Conservation (phyloP, 37 sponge, comb jelly and placozoan genomes). For the Agelas oroides region DNA sequence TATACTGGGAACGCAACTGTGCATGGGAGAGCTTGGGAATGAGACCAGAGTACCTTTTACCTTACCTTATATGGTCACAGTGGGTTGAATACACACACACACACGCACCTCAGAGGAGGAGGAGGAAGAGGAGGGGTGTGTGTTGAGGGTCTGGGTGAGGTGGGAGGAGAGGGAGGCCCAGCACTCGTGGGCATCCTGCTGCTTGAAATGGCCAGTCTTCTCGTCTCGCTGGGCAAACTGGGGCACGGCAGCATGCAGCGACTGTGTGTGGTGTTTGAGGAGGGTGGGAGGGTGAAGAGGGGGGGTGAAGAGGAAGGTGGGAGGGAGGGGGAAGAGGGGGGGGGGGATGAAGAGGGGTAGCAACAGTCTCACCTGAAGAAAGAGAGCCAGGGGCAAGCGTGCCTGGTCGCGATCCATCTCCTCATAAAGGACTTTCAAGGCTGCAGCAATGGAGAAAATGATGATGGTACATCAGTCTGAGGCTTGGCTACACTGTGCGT, state of each 20-base stretch:
- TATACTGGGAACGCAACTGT: too few species aligned
- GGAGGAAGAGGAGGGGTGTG: neutral
- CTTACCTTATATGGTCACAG: too few species aligned
- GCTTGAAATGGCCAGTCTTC: constrained; percentile 76
- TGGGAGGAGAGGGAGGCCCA: constrained; percentile 77
- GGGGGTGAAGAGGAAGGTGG: too few species aligned
- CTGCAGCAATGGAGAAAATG: neutral
- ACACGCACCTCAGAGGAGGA: too few species aligned
- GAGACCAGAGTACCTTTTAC: too few species aligned
- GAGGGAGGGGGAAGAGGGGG: too few species aligned
- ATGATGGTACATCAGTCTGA: constrained; percentile 4
- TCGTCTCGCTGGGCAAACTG: constrained; percentile 90
- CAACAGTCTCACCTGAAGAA: constrained; percentile 36
- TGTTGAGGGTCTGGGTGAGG: constrained; percentile 36
- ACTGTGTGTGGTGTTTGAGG: too few species aligned
- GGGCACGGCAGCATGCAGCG: constrained; percentile 85
- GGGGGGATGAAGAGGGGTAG: too few species aligned
- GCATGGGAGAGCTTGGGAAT: too few species aligned
- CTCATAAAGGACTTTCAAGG: constrained; percentile 53
- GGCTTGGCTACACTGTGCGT: neutral
- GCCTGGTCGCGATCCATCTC: constrained; percentile 60
- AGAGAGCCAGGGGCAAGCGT: constrained; percentile 37
- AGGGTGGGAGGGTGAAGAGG: too few species aligned
- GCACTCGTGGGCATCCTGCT: constrained; percentile 99
- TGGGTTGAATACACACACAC: too few species aligned